phyloP scores from a whole-genome alignment of 35 echinoderm and acorn worm genomes.

The Heliocidaris tuberculata region DNA sequence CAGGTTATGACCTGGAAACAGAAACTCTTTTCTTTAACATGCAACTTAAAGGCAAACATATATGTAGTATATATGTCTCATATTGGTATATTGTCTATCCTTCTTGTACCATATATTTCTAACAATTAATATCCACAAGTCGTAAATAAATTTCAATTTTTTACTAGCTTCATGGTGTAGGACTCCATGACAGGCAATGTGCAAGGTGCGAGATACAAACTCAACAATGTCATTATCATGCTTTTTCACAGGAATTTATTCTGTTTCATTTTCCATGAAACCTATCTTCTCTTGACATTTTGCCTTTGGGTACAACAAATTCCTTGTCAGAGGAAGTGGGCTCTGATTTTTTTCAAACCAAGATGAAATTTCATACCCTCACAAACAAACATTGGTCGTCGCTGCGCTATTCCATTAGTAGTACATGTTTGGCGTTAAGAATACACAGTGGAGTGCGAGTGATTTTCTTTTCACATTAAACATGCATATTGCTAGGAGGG shows the following conservation, averaged over 20 bases:
- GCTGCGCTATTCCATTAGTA: background rate
- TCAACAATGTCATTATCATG: background rate
- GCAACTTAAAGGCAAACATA: too few relatives aligned
- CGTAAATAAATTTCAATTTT: too few relatives aligned
- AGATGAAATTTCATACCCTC: background rate
- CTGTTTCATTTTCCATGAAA: background rate
- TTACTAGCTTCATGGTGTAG: too few relatives aligned
- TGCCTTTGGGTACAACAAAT: background rate
- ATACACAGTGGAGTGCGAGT: background rate
- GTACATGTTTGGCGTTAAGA: background rate
- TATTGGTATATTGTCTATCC: too few relatives aligned
- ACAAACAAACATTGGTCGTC: background rate
- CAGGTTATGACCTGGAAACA: too few relatives aligned
- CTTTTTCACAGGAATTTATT: background rate
- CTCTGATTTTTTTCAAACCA: too few relatives aligned
- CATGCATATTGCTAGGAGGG: background rate
- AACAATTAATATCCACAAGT: too few relatives aligned
- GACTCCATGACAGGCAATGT: too few relatives aligned
- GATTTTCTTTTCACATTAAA: background rate
- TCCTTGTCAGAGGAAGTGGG: background rate
- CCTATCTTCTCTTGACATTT: background rate
- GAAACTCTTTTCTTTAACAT: too few relatives aligned
- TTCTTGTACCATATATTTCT: too few relatives aligned
- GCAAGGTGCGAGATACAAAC: too few relatives aligned
- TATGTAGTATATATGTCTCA: too few relatives aligned